phyloP scores from a whole-genome alignment of 2,888 invertebrate species.

The Boloria selene region DNA sequence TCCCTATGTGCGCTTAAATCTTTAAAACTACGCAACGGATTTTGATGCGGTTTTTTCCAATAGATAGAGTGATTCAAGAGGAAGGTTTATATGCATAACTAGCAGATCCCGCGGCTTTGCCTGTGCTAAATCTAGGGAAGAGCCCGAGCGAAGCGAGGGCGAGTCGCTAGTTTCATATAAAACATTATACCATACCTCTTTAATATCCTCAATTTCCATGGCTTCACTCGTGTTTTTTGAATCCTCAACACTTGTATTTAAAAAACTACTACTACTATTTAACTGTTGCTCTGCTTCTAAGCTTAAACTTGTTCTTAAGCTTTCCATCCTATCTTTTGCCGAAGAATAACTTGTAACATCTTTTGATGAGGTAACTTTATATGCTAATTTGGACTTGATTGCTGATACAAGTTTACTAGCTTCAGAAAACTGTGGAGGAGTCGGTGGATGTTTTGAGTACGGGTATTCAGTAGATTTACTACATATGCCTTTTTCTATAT shows the following conservation, averaged over 20 bases:
- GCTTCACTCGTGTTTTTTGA: conserved; percentile 49
- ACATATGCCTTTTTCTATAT: conserved; percentile 72
- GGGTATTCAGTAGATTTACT: conserved; percentile 72
- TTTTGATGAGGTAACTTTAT: conserved; percentile 57
- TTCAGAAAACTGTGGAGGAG: conserved; percentile 75
- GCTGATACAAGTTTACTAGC: conserved; percentile 73
- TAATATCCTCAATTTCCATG: conserved; percentile 68
- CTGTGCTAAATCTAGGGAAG: too few species aligned
- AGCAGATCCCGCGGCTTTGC: too few species aligned
- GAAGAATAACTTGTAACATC: conserved; percentile 49
- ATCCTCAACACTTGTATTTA: conserved; percentile 26
- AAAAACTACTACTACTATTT: conserved; percentile 34
- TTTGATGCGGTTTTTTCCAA: too few species aligned
- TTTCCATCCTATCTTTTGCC: conserved; percentile 63
- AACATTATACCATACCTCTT: conserved; percentile 51
- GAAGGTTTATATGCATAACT: too few species aligned
- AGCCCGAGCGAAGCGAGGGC: too few species aligned
- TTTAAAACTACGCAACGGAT: too few species aligned
- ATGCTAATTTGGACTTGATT: conserved; percentile 70
- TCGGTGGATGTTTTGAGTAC: conserved; percentile 69
- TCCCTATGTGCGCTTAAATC: too few species aligned
- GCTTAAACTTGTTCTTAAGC: conserved; percentile 53
- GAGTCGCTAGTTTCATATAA: too few species aligned
- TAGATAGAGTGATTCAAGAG: too few species aligned
- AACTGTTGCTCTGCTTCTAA: conserved; percentile 46